phyloP scores from a whole-genome alignment of 92 coral and sea anemone species.

The Epizoanthus scotinus region DNA sequence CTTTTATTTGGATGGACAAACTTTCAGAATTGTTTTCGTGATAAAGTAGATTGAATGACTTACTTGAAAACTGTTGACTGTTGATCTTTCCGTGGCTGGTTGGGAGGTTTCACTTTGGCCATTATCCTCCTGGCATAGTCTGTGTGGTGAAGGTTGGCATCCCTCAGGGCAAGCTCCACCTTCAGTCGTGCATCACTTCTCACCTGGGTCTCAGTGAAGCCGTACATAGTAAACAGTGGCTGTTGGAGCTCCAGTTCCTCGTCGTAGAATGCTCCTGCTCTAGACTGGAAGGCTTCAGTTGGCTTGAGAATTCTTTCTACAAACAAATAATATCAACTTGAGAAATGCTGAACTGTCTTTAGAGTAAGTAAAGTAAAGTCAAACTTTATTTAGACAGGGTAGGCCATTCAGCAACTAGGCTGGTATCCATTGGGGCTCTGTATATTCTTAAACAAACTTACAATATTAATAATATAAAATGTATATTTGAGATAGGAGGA shows the following conservation, averaged over 20 bases:
- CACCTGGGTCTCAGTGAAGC: constrained; percentile 81
- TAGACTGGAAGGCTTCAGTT: constrained; percentile 94
- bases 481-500: too few relatives aligned
- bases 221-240: constrained; percentile 87
- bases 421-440: too few relatives aligned
- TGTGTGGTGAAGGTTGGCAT: constrained; percentile 89
- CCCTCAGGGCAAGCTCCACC: constrained; percentile 87
- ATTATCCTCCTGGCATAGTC: constrained; percentile 88
- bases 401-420: too few relatives aligned
- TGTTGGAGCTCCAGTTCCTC: constrained; percentile 92
- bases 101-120: constrained; percentile 89
- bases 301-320: constrained; percentile 67
- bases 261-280: constrained; percentile 77
- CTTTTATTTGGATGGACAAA: too few relatives aligned
- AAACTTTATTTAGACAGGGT: too few relatives aligned
- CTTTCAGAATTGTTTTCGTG: too few relatives aligned
- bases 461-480: too few relatives aligned
- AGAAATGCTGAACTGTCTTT: too few relatives aligned
- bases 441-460: too few relatives aligned
- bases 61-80: constrained; percentile 86
- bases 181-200: constrained; percentile 78
- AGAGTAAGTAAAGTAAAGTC: too few relatives aligned
- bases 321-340: background rate
- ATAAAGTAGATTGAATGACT: background rate
- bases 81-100: constrained; percentile 87